These are phyloP conservation scores for Eulemur mongoz DNA, from an alignment of 2,797 vertebrate species.

Conservation along the genomic window DNA sequence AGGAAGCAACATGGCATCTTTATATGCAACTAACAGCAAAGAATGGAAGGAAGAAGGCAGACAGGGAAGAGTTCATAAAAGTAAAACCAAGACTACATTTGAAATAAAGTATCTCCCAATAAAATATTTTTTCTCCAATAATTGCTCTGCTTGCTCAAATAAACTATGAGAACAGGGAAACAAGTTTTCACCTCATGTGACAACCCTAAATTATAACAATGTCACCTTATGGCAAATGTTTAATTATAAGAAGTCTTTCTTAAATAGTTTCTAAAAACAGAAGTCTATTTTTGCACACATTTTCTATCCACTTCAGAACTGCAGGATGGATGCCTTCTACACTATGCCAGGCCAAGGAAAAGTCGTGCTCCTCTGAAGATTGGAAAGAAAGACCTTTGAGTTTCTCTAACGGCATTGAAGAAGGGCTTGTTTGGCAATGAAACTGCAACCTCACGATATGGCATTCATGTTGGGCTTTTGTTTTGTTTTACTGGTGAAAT, in stretches of 20 bases:
- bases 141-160: background rate
- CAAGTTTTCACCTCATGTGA: background rate
- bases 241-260: background rate
- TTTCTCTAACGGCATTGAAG: background rate
- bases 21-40: background rate
- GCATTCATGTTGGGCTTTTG: background rate
- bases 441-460: background rate
- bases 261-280: background rate
- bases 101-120: conserved; percentile 7
- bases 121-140: background rate
- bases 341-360: background rate
- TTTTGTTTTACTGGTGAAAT: background rate
- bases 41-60: background rate
- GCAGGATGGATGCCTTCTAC: background rate
- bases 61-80: background rate
- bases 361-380: rapidly evolving
- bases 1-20: background rate
- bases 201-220: background rate
- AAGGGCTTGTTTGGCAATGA: background rate
- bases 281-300: background rate
- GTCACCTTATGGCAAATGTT: background rate
- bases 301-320: background rate
- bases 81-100: background rate
- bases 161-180: background rate
- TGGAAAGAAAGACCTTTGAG: background rate